Conservation (phyloP, 2,113 vertebrate genomes). For the Clupea harengus region DNA sequence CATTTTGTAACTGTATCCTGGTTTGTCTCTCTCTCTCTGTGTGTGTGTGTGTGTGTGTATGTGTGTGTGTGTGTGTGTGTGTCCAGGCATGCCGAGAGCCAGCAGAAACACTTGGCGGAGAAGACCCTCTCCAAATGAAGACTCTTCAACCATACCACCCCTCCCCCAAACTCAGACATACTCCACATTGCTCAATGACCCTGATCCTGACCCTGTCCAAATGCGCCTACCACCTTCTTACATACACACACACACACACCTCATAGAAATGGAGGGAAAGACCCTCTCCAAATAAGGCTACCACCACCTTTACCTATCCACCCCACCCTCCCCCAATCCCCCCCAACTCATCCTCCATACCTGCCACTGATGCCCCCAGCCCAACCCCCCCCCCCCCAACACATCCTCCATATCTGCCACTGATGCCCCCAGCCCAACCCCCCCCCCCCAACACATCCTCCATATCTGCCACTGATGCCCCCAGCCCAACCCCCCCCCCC, state of each 20-base stretch:
- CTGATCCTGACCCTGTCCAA: not conserved
- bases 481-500: slow-evolving; percentile 33
- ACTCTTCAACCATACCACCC: slow-evolving; percentile 17
- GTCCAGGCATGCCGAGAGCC: slow-evolving; percentile 92
- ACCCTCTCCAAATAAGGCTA: slow-evolving; percentile 45
- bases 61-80: slow-evolving; percentile 34
- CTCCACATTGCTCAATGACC: not conserved
- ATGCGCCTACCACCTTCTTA: not conserved
- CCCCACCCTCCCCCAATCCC: slow-evolving; percentile 33
- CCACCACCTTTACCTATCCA: slow-evolving; percentile 39
- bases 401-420: slow-evolving; percentile 18
- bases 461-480: not conserved
- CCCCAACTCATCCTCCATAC: slow-evolving; percentile 40
- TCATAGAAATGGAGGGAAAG: slow-evolving; percentile 80
- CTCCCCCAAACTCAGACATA: not conserved
- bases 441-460: slow-evolving; percentile 45
- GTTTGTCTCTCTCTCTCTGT: not conserved
- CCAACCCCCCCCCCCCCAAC: not conserved
- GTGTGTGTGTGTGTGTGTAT: not conserved
- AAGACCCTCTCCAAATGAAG: slow-evolving; percentile 90
- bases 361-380: not conserved
- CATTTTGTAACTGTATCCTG: not conserved
- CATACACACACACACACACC: not conserved
- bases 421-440: too few species aligned
- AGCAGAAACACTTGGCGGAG: slow-evolving; percentile 98